Evolutionary conservation across 2,113 vertebrate species (phyloP).

Genomic region (Gorilla gorilla): DNA sequence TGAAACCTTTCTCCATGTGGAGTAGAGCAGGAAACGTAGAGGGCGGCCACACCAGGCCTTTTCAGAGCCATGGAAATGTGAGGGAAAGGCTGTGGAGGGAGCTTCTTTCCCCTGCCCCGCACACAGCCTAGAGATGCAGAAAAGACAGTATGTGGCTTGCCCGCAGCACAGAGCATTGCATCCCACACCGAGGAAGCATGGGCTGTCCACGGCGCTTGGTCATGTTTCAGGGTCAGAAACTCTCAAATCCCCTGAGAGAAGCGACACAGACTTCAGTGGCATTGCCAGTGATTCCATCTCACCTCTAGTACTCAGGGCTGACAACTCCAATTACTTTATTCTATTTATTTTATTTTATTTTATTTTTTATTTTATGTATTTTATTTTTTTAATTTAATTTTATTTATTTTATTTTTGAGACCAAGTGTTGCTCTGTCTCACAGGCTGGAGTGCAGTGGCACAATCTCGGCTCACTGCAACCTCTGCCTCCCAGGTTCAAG

Average conservation of each 20-base stretch:
- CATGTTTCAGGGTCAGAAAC: rapidly evolving
- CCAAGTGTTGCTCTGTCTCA: too few relatives aligned
- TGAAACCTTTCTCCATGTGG: neutral
- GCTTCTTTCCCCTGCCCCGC: neutral
- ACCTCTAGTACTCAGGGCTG: neutral
- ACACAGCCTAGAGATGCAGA: neutral
- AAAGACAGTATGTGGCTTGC: neutral
- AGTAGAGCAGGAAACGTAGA: neutral
- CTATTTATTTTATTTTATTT: too few relatives aligned
- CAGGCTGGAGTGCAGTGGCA: too few relatives aligned
- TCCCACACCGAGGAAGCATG: neutral
- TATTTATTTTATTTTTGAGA: too few relatives aligned
- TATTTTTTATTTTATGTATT: too few relatives aligned
- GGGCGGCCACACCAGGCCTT: neutral
- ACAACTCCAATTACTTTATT: neutral
- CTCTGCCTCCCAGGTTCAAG: too few relatives aligned
- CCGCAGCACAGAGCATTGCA: neutral
- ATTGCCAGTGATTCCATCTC: neutral
- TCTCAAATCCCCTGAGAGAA: neutral
- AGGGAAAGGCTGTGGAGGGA: neutral
- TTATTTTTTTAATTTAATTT: too few relatives aligned
- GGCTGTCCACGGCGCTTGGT: rapidly evolving
- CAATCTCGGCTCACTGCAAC: too few relatives aligned
- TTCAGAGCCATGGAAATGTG: neutral
- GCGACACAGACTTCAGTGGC: neutral